Evolutionary conservation across 2,797 vertebrate genomes (phyloP).

Genomic region (Poecilia gillii): DNA sequence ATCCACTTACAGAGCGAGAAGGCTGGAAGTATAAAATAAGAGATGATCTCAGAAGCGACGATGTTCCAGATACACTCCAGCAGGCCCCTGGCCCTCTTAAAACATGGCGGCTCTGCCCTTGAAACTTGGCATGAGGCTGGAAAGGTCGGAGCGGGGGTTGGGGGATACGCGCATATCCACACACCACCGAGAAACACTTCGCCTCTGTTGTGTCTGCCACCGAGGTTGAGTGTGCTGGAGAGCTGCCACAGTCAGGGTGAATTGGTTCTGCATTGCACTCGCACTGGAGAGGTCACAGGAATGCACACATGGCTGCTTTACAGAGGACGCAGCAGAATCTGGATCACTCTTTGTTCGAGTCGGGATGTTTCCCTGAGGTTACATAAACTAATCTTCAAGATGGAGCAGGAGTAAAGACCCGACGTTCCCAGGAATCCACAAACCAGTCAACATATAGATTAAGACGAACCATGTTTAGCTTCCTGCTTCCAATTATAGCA

Average conservation of each 20-base stretch:
- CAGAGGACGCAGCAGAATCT: not conserved
- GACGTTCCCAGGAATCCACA: not conserved
- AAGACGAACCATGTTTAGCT: not conserved
- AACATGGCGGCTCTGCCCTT: slow-evolving; percentile 40
- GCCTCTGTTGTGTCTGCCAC: slow-evolving; percentile 21
- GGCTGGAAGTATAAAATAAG: not conserved
- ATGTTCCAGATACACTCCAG: not conserved
- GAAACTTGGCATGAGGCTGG: slow-evolving; percentile 30
- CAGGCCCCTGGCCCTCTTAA: not conserved
- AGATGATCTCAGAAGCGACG: not conserved
- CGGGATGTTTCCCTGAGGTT: not conserved
- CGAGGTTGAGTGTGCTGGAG: slow-evolving; percentile 2
- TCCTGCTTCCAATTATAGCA: slow-evolving; percentile 13
- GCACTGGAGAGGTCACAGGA: not conserved
- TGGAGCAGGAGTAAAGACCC: not conserved
- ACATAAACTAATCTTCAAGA: slow-evolving; percentile 1
- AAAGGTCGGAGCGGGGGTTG: not conserved
- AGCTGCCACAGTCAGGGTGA: not conserved
- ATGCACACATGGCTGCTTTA: not conserved
- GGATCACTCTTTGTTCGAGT: not conserved
- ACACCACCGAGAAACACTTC: slow-evolving; percentile 3
- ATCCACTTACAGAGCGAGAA: too few species aligned
- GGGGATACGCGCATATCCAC: not conserved
- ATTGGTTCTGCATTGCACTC: slow-evolving; percentile 4
- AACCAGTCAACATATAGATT: not conserved